A percentile compares a stretch with the other conserved stretches of the same genome.
Conservation (phyloP, 2,888 invertebrate genomes). For the Sipunculus nudus region DNA sequence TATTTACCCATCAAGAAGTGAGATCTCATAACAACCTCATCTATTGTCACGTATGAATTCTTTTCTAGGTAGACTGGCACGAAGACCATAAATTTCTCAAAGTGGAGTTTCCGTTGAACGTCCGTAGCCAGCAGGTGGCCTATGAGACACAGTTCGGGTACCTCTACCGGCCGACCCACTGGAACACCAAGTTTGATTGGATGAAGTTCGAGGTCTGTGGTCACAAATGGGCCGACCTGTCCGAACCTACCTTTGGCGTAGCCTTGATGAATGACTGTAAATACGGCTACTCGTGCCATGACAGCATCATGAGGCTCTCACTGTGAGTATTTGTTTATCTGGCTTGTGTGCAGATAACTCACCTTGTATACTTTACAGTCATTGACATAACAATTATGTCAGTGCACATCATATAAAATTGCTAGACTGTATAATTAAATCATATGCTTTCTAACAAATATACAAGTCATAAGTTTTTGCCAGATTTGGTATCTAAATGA, state of each 20-base stretch:
- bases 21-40: too few species aligned
- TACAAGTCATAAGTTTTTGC: too few species aligned
- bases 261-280: constrained; percentile 69
- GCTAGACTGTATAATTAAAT: too few species aligned
- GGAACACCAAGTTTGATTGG: constrained; percentile 70
- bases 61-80: constrained; percentile 66
- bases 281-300: constrained; percentile 68
- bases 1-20: too few species aligned
- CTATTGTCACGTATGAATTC: too few species aligned
- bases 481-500: neutral
- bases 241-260: constrained; percentile 68
- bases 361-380: neutral
- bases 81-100: constrained; percentile 69
- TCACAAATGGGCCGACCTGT: constrained; percentile 70
- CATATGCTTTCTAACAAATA: too few species aligned
- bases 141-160: constrained; percentile 70
- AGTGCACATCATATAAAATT: too few species aligned
- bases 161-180: constrained; percentile 67
- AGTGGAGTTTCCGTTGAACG: constrained; percentile 68
- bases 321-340: constrained; percentile 48
- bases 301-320: constrained; percentile 66
- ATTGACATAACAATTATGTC: neutral
- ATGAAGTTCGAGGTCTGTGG: constrained; percentile 70
- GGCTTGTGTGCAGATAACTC: neutral
- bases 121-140: constrained; percentile 61